phyloP scores from a whole-genome alignment of 2,113 vertebrate species.

The Sinocyclocheilus anophthalmus region DNA sequence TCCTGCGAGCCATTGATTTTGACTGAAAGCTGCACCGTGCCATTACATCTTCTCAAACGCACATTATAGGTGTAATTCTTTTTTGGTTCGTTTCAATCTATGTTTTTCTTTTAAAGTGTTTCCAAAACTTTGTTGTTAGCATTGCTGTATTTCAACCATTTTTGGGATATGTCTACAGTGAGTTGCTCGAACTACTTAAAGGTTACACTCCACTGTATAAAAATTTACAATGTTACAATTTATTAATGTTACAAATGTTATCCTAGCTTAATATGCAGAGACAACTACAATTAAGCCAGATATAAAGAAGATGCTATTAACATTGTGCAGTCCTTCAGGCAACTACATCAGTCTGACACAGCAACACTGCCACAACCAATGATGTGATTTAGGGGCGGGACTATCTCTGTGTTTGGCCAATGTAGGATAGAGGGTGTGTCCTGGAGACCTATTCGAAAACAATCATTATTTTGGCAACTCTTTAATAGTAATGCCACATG shows the following conservation, averaged over 20 bases:
- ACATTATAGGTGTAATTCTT: conserved; percentile 21
- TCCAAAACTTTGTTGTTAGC: not conserved
- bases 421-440: not conserved
- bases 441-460: not conserved
- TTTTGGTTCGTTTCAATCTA: not conserved
- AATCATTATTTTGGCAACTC: not conserved
- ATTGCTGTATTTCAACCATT: not conserved
- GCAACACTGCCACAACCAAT: not conserved
- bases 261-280: not conserved
- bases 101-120: not conserved
- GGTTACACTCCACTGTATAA: not conserved
- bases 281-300: not conserved
- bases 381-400: not conserved
- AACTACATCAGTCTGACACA: not conserved
- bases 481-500: not conserved
- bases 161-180: not conserved
- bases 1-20: conserved; percentile 57
- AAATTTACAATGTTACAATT: not conserved
- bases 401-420: not conserved
- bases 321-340: not conserved
- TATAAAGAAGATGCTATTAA: too few species aligned
- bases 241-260: not conserved
- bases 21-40: conserved; percentile 44
- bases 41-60: conserved; percentile 23
- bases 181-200: not conserved